A percentile compares a stretch with the other conserved stretches of the same genome.
Conservation (phyloP, 2,888 invertebrate species). For the Zaprionus obscuricornis region DNA sequence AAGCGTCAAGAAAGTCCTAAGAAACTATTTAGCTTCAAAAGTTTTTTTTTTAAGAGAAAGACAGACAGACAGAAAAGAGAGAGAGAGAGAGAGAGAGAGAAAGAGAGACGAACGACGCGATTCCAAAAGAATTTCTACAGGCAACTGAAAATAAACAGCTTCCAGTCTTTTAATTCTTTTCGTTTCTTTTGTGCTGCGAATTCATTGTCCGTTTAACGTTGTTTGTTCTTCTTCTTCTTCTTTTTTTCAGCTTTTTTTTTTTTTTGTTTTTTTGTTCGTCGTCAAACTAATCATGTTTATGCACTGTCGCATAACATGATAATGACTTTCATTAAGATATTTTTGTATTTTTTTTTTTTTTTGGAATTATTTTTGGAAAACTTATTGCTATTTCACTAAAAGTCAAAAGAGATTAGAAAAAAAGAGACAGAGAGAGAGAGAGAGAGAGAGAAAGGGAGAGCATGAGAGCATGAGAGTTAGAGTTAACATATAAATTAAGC, state of each 20-base stretch:
- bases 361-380: no score
- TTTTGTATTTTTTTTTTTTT: neutral
- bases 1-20: no score
- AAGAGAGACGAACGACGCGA: conserved; percentile 14
- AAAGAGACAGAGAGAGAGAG: no score
- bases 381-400: no score
- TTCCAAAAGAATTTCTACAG: conserved; percentile 3
- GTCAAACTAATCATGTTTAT: conserved; percentile 30
- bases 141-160: conserved; percentile 12
- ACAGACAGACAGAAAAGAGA: no score
- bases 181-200: conserved; percentile 40
- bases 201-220: conserved; percentile 46
- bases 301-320: conserved; percentile 9
- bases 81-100: neutral
- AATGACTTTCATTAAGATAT: neutral
- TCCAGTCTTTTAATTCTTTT: conserved; percentile 8
- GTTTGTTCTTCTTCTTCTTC: conserved; percentile 16
- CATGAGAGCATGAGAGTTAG: no score
- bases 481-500: no score
- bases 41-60: no score
- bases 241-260: conserved; percentile 11
- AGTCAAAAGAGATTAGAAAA: no score
- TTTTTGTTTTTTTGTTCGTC: conserved; percentile 10
- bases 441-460: no score
- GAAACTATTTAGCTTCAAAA: no score